Conservation (phyloP, 2,797 vertebrate species). For the Bovichtus variegatus region DNA sequence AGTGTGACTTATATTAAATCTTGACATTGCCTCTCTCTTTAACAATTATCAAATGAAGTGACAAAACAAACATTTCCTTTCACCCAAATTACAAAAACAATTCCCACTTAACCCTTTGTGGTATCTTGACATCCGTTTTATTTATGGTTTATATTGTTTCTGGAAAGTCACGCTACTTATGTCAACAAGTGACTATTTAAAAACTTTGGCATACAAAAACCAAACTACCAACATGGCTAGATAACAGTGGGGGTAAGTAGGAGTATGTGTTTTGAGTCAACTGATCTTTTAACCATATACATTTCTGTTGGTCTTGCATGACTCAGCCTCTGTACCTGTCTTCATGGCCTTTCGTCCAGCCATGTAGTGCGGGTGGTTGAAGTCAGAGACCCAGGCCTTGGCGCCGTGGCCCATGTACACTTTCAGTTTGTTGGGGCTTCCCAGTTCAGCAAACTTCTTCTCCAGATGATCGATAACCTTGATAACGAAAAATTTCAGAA, state of each 20-base stretch:
- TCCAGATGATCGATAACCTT: conserved; percentile 90
- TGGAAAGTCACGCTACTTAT: no score
- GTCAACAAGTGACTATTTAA: no score
- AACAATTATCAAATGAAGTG: not conserved
- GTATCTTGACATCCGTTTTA: not conserved
- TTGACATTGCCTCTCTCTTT: not conserved
- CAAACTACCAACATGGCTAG: not conserved
- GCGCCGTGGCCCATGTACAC: conserved; percentile 91
- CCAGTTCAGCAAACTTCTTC: conserved; percentile 89
- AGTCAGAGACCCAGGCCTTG: conserved; percentile 98
- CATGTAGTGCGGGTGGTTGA: conserved; percentile 96
- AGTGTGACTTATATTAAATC: no score
- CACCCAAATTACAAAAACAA: not conserved
- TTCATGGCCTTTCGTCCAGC: conserved; percentile 95
- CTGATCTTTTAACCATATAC: rapidly evolving
- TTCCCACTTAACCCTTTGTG: not conserved
- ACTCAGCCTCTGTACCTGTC: conserved; percentile 84
- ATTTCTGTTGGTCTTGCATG: not conserved
- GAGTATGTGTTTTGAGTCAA: not conserved
- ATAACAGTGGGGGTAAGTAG: not conserved
- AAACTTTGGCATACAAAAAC: not conserved
- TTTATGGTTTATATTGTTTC: not conserved
- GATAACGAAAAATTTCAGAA: not conserved
- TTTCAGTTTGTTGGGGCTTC: conserved; percentile 93
- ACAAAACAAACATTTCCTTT: not conserved